These are phyloP conservation scores for Pentalonia nigronervosa DNA, from an alignment of 1,140 invertebrate species.

Conservation along the genomic window DNA sequence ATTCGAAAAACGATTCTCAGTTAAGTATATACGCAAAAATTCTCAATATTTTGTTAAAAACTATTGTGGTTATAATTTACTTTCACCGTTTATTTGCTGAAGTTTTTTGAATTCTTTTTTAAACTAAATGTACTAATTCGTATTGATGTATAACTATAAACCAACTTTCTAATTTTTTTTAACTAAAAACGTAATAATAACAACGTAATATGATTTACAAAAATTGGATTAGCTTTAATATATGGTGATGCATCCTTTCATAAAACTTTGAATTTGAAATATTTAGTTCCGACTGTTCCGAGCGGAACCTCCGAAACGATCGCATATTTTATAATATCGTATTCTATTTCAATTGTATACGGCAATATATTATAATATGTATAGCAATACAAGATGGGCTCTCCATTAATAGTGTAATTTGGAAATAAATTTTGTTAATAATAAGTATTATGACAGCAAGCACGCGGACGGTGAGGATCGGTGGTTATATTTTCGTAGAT, in stretches of 20 bases:
- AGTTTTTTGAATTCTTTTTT: neutral
- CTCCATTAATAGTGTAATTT: neutral
- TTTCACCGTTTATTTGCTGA: no score
- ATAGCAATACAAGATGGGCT: neutral
- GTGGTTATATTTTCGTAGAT: neutral
- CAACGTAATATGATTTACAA: neutral
- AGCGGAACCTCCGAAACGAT: neutral
- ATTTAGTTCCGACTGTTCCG: neutral
- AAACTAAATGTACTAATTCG: neutral
- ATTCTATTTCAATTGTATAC: neutral
- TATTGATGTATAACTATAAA: neutral
- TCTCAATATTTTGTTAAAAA: neutral
- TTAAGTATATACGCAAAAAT: neutral
- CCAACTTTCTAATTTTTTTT: neutral
- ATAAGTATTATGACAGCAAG: neutral
- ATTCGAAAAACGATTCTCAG: neutral
- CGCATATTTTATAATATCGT: neutral
- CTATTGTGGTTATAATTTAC: neutral
- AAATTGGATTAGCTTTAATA: neutral
- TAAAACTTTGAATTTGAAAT: neutral
- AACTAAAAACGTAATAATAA: neutral
- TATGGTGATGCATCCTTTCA: neutral
- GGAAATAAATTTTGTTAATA: conserved; percentile 13
- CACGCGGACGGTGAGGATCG: neutral
- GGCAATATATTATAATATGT: neutral